A percentile compares a stretch with the other conserved stretches of the same genome.
Evolutionary conservation across 92 coral and sea anemone species (phyloP).

Genomic region (Phymanthus crucifer): DNA sequence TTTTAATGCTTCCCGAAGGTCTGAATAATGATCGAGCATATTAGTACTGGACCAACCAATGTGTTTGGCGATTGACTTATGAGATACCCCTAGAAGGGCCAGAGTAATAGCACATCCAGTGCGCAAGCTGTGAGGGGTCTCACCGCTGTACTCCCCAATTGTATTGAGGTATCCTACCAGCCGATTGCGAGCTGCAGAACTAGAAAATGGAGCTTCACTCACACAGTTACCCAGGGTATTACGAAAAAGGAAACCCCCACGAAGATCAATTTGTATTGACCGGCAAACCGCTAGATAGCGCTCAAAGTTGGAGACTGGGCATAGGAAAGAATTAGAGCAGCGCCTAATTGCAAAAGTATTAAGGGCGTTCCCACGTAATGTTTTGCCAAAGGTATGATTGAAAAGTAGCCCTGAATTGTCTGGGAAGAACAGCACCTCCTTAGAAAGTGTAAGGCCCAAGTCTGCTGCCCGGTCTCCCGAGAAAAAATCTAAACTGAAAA

Average conservation of each 20-base stretch:
- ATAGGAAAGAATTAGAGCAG: conserved; percentile 24
- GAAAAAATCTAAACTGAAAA: conserved; percentile 30
- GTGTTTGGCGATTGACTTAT: conserved; percentile 24
- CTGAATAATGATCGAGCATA: conserved; percentile 39
- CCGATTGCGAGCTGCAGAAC: conserved; percentile 30
- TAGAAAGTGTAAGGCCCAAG: conserved; percentile 9
- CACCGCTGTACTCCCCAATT: conserved; percentile 11
- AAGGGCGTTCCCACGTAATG: conserved; percentile 38
- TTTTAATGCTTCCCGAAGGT: conserved; percentile 31
- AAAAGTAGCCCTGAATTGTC: conserved; percentile 23
- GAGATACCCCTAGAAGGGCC: conserved; percentile 24
- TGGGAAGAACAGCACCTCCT: conserved; percentile 30
- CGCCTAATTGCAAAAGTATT: conserved; percentile 39
- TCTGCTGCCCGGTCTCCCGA: conserved; percentile 36
- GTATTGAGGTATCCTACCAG: conserved; percentile 18
- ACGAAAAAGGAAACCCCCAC: conserved; percentile 38
- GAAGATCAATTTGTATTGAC: conserved; percentile 18
- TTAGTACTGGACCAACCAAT: conserved; percentile 38
- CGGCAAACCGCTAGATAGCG: conserved; percentile 25
- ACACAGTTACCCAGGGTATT: conserved; percentile 16
- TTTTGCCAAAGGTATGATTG: conserved; percentile 38
- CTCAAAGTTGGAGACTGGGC: conserved; percentile 44
- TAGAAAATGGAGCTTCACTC: conserved; percentile 18
- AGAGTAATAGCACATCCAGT: conserved; percentile 38
- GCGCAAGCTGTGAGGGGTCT: conserved; percentile 36